Evolutionary conservation across 2,888 invertebrate genomes (phyloP), one percentile per base, ranked within the genome.

Genomic region (Uropetala carovei): DNA sequence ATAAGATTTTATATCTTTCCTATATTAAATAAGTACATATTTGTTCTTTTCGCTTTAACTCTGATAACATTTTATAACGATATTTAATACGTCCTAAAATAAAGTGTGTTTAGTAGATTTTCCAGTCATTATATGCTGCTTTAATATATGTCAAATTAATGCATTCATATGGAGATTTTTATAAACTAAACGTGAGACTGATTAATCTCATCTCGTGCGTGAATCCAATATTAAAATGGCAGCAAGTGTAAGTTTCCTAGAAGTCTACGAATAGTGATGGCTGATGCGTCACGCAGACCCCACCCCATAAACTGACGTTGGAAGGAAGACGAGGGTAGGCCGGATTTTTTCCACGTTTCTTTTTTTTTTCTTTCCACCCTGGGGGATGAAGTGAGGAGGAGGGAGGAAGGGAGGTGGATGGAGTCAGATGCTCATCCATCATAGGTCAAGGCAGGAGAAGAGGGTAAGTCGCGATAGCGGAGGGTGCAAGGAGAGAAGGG

Each of bases 221-320:
- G 64, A n/a, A 30, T 18, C 60, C 64, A 68, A 68, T 56, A 58
- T 18, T 18, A 68, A 43, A 18, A 68, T 68, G 68, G 64, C 60
- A 60, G 89, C 59, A 30, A 60, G 86, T 22, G 60, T 16, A 89
- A 89, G 43, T 4, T 30, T 58, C 43, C 43, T 58, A 30, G 18
- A 18, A 3, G n/a, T 2, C 43, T 18, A 64, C 5, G 60, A 59
- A 30, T 27, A 60, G 86, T 60, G 59, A 86, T 64, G 60, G 86
- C n/a, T 18, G 89, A 89, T 43, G 64, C 89, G 64, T 68, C 68
- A 86, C 30, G 18, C 60, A 18, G 68, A 89, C 64, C 64, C 89
- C 89, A 89, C 64, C 89, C 89, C 89, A 89, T 56, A 68, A 89
- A 68, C 64, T 64, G 89, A 89, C 89, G 30, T 68, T 0, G 68